Base-by-base conservation (phyloP, 2,888 invertebrate genomes). In the Lutraria lutraria region DNA sequence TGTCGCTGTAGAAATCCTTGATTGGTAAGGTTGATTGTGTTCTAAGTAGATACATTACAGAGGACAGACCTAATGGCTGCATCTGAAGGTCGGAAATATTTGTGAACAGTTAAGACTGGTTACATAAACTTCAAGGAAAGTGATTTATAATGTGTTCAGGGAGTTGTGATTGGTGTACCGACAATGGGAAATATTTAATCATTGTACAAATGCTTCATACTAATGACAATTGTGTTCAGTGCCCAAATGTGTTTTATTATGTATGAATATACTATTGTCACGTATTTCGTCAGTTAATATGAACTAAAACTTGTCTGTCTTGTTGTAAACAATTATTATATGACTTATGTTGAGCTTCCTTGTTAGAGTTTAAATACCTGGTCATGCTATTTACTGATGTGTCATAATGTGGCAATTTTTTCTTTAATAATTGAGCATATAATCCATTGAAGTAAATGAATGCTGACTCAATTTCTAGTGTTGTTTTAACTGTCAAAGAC, bases 141-240 rank as follows among this genome's bases (percentile, higher is more conserved):
- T 76, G 76, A 76, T 34, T 76, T 76, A n/a, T n/a, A 34, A 76
- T 76, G 76, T 76, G 76, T 76, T 76, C 76, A 76, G 76, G 76
- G 76, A 76, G 34, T 34, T 34, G 34, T 76, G 76, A 76, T 76
- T 31, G 21, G 56, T 56, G 56, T 56, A 19, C 56, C 34, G 34
- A 34, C 34, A 13, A 34, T n/a, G 34, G 34, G 76, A 76, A 31
- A 76, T 76, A 16, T 31, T 31, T 76, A 76, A 31, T 76, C 19
- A 34, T 76, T 76, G 76, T 76, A 76, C 76, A 76, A 76, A 34
- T 76, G 16, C 76, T 76, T 76, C 31, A 34, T 76, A 76, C 76
- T 76, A n/a, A n/a, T 76, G 31, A 76, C 31, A 34, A 76, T 31
- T 76, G 76, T 76, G 76, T 76, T 76, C 76, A 76, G 76, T 76